Conservation (phyloP, 1,140 invertebrate species). For the Laupala kohalensis region DNA sequence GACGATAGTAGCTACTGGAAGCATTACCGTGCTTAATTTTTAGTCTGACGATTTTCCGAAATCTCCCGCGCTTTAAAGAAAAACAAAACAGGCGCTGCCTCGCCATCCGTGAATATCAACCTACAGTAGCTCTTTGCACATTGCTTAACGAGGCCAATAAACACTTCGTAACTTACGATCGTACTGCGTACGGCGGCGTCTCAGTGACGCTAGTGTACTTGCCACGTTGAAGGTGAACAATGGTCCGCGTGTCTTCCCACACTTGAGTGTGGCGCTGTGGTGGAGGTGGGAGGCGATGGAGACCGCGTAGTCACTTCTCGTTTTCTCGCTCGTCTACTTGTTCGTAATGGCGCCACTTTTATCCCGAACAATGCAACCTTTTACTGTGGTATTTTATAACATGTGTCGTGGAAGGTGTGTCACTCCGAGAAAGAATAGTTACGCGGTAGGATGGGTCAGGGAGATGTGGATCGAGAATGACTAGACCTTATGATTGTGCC, state of each 20-base stretch:
- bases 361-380: not conserved
- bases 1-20: too few species aligned
- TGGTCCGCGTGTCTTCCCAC: not conserved
- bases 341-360: not conserved
- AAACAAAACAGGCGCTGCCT: too few species aligned
- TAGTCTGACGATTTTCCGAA: too few species aligned
- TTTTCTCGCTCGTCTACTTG: too few species aligned
- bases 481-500: too few species aligned
- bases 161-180: not conserved
- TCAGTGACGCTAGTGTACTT: not conserved
- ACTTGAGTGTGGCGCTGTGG: too few species aligned
- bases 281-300: too few species aligned
- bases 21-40: too few species aligned
- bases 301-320: too few species aligned
- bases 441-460: not conserved
- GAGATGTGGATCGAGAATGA: not conserved
- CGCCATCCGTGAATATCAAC: too few species aligned
- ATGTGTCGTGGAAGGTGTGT: not conserved
- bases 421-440: not conserved
- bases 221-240: too few species aligned
- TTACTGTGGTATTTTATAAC: not conserved
- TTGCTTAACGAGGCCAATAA: not conserved
- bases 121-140: not conserved
- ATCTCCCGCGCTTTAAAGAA: too few species aligned
- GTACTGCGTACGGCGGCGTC: not conserved